Evolutionary conservation across 64 coral and sea anemone genomes (phyloP), one percentile per base, ranked within the genome.

Genomic region (Montipora sp.): DNA sequence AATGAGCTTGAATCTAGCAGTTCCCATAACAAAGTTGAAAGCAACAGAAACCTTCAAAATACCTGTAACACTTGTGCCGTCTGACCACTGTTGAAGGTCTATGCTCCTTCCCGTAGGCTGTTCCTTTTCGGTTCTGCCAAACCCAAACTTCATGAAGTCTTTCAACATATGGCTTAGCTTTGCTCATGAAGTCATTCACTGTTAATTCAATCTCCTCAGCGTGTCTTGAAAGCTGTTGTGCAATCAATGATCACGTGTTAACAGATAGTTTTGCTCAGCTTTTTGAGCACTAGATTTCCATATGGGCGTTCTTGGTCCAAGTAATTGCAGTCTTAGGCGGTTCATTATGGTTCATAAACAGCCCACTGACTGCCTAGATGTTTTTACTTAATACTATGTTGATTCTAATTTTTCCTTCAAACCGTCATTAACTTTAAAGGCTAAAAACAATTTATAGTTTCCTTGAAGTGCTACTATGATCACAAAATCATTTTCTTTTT

Each of bases 121-220:
- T 93, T 8, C 91, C 98, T 36, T 94, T 99, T 23, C 92, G 91
- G 77, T 99, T 99, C 21, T 99, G 98, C 98, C 98, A 99, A 59
- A 96, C 71, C 98, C 98, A 99, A 3, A 99, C 95, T 75, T 99
- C 98, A 70, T 99, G 98, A 77, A 99, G 94, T 86, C 98, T 92
- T 83, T 99, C 98, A 15, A 99, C 69, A 47, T 99, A 99, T 12
- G 98, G 98, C 75, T 99, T 99, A 48, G 98, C 94, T 90, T 99
- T 99, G 77, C 98, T 99, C 49, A 99, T 87, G 69, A 99, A 99
- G 77, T 99, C 94, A 75, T 93, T 99, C 19, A 99, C 73, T 11
- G 98, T 96, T 18, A 99, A 82, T 48, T 99, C 92, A n/a, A 94
- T 89, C 8, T 99, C 98, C 85, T 96, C 98, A 27, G 98, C 94